Evolutionary conservation across 2,113 vertebrate genomes (phyloP), one percentile per base, ranked within the genome.

Genomic region (Brachypteracias leptosomus): DNA sequence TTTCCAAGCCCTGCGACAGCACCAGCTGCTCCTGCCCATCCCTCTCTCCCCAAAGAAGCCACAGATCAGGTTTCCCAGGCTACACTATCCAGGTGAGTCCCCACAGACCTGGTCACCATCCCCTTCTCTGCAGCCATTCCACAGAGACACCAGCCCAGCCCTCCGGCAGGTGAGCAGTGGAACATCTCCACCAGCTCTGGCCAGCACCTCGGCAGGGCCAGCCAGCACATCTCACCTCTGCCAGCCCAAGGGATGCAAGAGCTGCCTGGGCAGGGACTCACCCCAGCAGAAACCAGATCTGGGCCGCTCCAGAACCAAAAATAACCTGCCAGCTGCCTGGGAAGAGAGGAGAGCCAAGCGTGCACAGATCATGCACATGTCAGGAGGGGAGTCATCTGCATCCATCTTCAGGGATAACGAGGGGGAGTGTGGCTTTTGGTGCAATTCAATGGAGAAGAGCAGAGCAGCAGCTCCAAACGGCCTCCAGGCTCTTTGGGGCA

Each of bases 21-120:
- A 95, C 90, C 95, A 96, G 95, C 93, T 96, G 92, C 93, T 97
- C 95, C 96, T 95, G 96, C 95, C 96, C 12, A 0, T 97, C 95
- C 91, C 91, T 96, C 81, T 89, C 52, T 58, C 79, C 80, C 22
- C 72, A 38, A 5, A 90, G 91, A 47, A 89, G 88, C 95, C 72
- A 52, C 11, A 61, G 95, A 93, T 92, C 83, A 3, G 36, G 79
- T 96, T 95, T 96, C 95, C 68, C 18, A 1, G 47, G 65, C 54
- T 1, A 2, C 18, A 22, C 38, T 17, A 4, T 72, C 90, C 95
- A 95, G 90, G 95, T 96, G 95, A 96, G 85, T 78, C 57, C 67
- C 76, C 1, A 1, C 1, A 79, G 79, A 90, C 31, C 52, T 67
- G 63, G 28, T 13, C 13, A 6, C 35, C 7, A 5, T 55, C 61